Evolutionary conservation across 64 coral and sea anemone genomes (phyloP).

Genomic region (Pachyseris speciosa): DNA sequence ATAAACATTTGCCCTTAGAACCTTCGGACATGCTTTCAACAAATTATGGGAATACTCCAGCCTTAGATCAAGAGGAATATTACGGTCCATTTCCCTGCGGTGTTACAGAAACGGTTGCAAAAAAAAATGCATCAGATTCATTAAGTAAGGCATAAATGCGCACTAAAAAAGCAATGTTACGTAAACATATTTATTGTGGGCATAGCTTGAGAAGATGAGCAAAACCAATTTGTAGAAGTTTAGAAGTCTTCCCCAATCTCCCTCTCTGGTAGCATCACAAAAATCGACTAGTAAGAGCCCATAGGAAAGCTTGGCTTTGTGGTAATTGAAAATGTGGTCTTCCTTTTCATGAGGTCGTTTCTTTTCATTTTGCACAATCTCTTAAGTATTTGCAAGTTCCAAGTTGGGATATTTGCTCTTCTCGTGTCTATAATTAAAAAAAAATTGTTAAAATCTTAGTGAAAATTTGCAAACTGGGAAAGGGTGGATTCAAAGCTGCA

Average conservation of each 20-base stretch:
- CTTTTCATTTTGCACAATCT: background rate
- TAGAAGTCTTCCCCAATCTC: slow-evolving; percentile 25
- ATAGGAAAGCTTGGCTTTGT: slow-evolving; percentile 19
- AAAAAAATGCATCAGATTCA: slow-evolving; percentile 41
- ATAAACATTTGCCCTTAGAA: slow-evolving; percentile 46
- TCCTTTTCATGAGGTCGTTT: background rate
- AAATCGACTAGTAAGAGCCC: slow-evolving; percentile 37
- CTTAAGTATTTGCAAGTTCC: background rate
- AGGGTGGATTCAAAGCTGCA: too few relatives aligned
- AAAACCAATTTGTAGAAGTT: slow-evolving; percentile 43
- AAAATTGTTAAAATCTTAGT: too few relatives aligned
- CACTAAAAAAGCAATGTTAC: slow-evolving; percentile 21
- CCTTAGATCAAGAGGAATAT: slow-evolving; percentile 48
- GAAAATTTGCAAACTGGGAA: too few relatives aligned
- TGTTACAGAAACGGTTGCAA: slow-evolving; percentile 47
- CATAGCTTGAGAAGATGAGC: slow-evolving; percentile 24
- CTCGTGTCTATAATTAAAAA: slow-evolving; percentile 44
- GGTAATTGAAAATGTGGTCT: slow-evolving; percentile 32
- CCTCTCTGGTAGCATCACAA: slow-evolving; percentile 30
- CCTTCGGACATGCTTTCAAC: slow-evolving; percentile 34
- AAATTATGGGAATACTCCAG: slow-evolving; percentile 42
- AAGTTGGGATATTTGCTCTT: background rate
- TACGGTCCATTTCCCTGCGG: slow-evolving; percentile 7
- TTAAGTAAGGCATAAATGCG: slow-evolving; percentile 34
- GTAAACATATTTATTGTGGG: slow-evolving; percentile 56